phyloP scores from a whole-genome alignment of 2,888 invertebrate species.

The Andrena chrysosceles region DNA sequence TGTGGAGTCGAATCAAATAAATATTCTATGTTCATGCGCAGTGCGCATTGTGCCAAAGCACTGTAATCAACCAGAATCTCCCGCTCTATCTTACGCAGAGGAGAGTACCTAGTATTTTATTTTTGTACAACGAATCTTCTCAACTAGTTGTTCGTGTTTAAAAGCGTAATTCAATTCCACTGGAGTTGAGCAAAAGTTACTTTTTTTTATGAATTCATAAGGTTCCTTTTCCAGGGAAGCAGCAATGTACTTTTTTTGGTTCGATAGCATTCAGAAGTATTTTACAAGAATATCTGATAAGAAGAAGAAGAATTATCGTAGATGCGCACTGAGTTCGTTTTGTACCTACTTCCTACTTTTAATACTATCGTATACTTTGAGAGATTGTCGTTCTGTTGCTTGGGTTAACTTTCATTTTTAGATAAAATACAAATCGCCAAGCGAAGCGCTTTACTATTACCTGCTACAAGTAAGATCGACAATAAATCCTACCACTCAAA shows the following conservation, averaged over 20 bases:
- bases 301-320: not conserved
- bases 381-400: not conserved
- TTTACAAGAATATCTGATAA: not conserved
- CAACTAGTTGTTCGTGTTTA: not conserved
- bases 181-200: not conserved
- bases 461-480: not conserved
- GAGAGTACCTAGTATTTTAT: conserved; percentile 3
- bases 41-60: not conserved
- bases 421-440: conserved; percentile 6
- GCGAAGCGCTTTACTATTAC: not conserved
- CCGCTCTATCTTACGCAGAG: not conserved
- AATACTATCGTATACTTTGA: not conserved
- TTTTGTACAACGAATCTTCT: conserved; percentile 4
- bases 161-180: not conserved
- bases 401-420: not conserved
- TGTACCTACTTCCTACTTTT: not conserved
- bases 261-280: not conserved
- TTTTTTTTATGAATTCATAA: not conserved
- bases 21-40: too few species aligned
- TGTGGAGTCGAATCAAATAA: not conserved
- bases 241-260: not conserved
- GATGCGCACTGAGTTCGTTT: not conserved
- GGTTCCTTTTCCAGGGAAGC: not conserved
- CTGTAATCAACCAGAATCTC: not conserved
- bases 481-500: too few species aligned